phyloP scores from a whole-genome alignment of 2,113 vertebrate genomes.

The Tapirus terrestris region DNA sequence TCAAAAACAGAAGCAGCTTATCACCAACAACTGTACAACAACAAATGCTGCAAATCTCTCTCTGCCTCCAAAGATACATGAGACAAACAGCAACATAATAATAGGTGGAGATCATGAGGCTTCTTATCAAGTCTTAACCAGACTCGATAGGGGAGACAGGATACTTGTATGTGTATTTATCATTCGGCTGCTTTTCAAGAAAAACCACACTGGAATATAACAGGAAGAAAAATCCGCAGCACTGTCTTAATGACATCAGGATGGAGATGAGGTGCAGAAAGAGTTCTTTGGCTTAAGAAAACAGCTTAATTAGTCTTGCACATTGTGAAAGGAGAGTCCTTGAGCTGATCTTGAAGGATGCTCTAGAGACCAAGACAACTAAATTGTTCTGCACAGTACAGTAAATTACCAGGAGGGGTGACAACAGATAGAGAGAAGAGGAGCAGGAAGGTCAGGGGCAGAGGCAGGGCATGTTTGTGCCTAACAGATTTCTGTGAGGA shows the following conservation, averaged over 20 bases:
- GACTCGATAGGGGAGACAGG: neutral
- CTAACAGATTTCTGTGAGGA: neutral
- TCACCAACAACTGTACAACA: neutral
- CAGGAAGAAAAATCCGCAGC: conserved; percentile 10
- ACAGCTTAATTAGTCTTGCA: neutral
- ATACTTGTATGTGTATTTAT: neutral
- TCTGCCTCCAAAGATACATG: neutral
- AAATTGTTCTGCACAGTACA: neutral
- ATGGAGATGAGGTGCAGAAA: neutral
- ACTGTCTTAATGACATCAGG: neutral
- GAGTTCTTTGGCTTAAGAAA: neutral
- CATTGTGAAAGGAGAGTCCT: neutral
- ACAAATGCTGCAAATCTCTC: neutral
- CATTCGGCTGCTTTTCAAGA: neutral
- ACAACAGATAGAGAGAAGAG: neutral
- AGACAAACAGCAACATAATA: neutral
- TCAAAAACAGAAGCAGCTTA: neutral
- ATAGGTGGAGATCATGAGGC: neutral
- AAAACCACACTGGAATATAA: conserved; percentile 46
- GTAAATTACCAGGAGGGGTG: neutral
- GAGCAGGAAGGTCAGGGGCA: neutral
- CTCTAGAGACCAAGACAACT: neutral
- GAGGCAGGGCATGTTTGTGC: neutral
- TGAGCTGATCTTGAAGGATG: neutral
- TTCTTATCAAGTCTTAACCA: neutral